Percentiles rank a stretch among this genome's conserved stretches.
These are phyloP conservation scores for Pituophis catenifer DNA, from an alignment of 2,113 vertebrate genomes.

Conservation along the genomic window DNA sequence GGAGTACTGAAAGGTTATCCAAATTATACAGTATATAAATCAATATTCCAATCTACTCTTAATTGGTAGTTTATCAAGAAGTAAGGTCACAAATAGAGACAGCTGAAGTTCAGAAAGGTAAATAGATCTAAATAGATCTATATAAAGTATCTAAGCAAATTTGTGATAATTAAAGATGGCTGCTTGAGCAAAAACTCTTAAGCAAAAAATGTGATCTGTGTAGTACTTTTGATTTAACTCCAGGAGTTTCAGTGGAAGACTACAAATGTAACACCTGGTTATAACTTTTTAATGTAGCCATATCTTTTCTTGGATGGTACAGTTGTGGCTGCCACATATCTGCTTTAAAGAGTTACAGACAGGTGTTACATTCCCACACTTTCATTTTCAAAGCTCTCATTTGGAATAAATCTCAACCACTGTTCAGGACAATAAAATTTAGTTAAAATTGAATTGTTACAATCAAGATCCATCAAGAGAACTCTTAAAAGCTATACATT, in stretches of 20 bases:
- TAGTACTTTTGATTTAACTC: background rate
- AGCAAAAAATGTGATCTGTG: background rate
- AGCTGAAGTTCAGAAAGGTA: background rate
- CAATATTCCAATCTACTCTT: background rate
- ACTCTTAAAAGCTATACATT: background rate
- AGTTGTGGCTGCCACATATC: background rate
- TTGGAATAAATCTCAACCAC: background rate
- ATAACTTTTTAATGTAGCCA: background rate
- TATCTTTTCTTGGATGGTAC: background rate
- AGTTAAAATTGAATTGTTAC: background rate
- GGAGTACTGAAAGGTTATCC: background rate
- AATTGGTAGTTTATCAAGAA: background rate
- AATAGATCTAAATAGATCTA: background rate
- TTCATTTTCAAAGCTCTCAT: background rate
- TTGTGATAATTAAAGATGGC: background rate
- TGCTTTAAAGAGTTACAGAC: background rate
- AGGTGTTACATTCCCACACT: background rate
- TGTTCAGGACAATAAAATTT: background rate
- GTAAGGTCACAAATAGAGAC: background rate
- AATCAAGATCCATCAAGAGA: background rate
- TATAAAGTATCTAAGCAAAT: too few relatives aligned
- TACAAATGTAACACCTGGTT: background rate
- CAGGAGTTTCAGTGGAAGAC: background rate
- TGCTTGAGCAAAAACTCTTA: background rate
- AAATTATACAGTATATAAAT: background rate